Conservation (phyloP, 2,797 vertebrate genomes). For the Spinus pinus region DNA sequence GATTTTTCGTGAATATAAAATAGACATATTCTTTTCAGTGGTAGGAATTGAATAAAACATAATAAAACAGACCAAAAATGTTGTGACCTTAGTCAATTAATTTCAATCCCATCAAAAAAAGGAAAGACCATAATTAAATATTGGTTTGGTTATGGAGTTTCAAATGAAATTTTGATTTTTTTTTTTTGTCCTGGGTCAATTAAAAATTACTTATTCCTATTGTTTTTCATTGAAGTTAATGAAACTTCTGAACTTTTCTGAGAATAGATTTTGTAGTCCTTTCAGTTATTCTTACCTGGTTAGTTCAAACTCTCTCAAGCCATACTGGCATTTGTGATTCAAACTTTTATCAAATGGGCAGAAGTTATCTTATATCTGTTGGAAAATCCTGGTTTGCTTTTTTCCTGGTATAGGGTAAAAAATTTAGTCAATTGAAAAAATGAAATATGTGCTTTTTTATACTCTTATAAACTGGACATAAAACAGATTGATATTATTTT, state of each 20-base stretch:
- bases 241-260: neutral
- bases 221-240: neutral
- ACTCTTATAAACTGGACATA: neutral
- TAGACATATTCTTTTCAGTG: neutral
- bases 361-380: neutral
- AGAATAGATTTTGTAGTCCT: neutral
- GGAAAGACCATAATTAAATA: neutral
- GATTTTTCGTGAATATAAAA: neutral
- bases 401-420: neutral
- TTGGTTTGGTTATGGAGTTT: neutral
- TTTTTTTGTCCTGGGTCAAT: neutral
- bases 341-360: neutral
- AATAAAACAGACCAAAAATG: neutral
- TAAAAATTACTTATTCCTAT: neutral
- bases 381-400: neutral
- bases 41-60: neutral
- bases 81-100: neutral
- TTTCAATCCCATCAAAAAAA: neutral
- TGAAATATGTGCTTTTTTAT: neutral
- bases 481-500: neutral
- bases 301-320: neutral
- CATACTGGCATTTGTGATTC: neutral
- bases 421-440: neutral
- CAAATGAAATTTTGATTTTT: neutral
- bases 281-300: neutral